phyloP scores from a whole-genome alignment of 2,888 invertebrate species.

The Hypomecis atomaria region DNA sequence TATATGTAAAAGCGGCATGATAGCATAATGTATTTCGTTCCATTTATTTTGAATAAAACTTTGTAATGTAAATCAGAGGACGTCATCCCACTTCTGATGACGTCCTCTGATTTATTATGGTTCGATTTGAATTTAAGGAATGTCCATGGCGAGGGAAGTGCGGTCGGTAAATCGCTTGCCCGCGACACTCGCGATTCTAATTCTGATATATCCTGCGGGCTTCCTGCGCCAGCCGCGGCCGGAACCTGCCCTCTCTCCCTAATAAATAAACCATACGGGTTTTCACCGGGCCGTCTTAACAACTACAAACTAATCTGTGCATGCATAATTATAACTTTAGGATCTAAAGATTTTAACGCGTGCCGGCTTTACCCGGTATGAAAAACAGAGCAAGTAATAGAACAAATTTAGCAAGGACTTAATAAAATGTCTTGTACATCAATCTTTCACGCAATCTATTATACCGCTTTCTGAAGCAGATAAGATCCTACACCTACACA shows the following conservation, averaged over 20 bases:
- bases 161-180: conserved; percentile 65
- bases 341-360: too few relatives aligned
- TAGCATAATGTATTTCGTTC: conserved; percentile 7
- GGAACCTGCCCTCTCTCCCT: conserved; percentile 65
- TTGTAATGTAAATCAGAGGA: conserved; percentile 30
- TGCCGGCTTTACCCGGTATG: too few relatives aligned
- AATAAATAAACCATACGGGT: conserved; percentile 65
- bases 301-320: conserved; percentile 44
- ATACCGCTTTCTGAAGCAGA: conserved; percentile 7
- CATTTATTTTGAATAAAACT: conserved; percentile 29
- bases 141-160: conserved; percentile 63
- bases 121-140: conserved; percentile 39
- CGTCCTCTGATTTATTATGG: conserved; percentile 38
- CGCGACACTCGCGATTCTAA: conserved; percentile 72
- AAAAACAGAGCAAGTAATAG: too few relatives aligned
- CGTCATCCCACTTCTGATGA: conserved; percentile 37
- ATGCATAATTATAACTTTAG: neutral
- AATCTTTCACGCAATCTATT: conserved; percentile 17
- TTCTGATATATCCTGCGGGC: conserved; percentile 74
- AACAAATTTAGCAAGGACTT: too few relatives aligned
- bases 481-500: conserved; percentile 8
- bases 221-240: conserved; percentile 66
- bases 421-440: neutral
- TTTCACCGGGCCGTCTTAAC: conserved; percentile 43
- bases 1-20: conserved; percentile 3